Evolutionary conservation across 1,140 invertebrate species (phyloP).

Genomic region (Dinothrombium tinctorium): DNA sequence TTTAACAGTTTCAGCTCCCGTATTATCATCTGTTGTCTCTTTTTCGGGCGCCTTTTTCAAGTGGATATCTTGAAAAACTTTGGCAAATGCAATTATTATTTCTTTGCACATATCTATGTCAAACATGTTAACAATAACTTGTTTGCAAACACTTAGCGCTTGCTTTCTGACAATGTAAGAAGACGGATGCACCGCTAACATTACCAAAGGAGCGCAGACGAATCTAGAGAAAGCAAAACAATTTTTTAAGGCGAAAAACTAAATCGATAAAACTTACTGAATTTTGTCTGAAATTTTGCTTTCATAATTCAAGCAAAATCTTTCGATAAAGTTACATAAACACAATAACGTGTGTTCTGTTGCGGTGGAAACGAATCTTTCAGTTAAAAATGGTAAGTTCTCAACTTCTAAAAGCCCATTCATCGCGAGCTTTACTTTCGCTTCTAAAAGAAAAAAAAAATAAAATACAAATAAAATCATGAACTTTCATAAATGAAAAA

Average conservation of each 20-base stretch:
- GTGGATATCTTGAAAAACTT: background rate
- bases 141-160: background rate
- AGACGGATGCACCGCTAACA: background rate
- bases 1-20: background rate
- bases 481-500: background rate
- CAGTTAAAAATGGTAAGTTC: conserved; percentile 53
- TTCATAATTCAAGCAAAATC: conserved; percentile 33
- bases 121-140: background rate
- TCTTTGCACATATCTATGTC: background rate
- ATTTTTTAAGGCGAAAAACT: background rate
- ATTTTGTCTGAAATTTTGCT: conserved; percentile 29
- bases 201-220: background rate
- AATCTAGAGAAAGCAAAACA: background rate
- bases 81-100: background rate
- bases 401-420: conserved; percentile 36
- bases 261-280: background rate
- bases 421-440: conserved; percentile 12
- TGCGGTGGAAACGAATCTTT: conserved; percentile 45
- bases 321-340: conserved; percentile 33
- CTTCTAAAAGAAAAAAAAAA: conserved; percentile 12
- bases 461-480: background rate
- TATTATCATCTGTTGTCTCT: background rate
- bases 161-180: background rate
- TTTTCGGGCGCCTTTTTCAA: background rate
- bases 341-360: conserved; percentile 32